Conservation (phyloP, 2,113 vertebrate genomes). For the Lanius collurio region DNA sequence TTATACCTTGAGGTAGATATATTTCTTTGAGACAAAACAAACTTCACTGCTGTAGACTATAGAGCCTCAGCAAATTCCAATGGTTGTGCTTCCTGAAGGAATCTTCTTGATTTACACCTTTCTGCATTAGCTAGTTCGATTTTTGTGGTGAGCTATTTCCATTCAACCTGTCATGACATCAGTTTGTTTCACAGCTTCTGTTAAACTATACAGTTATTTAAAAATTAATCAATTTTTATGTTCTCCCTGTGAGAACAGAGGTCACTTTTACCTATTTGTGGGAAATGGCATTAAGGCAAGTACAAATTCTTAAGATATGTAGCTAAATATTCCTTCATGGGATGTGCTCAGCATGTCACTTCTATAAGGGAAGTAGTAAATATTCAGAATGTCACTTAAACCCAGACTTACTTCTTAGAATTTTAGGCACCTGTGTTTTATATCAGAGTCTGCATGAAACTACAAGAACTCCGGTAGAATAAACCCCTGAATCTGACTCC, state of each 20-base stretch:
- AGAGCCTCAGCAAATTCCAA: neutral
- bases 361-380: neutral
- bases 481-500: neutral
- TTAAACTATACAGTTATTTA: neutral
- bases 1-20: neutral
- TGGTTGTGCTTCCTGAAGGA: neutral
- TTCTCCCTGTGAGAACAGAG: neutral
- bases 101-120: constrained; percentile 1
- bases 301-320: neutral
- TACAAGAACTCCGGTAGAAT: neutral
- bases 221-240: neutral
- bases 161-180: neutral
- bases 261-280: neutral
- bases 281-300: neutral
- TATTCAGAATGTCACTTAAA: neutral
- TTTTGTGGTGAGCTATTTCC: neutral
- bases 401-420: neutral
- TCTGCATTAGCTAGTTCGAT: neutral
- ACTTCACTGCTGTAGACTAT: neutral
- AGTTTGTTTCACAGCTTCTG: neutral
- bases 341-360: neutral
- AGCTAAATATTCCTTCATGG: neutral
- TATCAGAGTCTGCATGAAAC: neutral
- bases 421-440: neutral
- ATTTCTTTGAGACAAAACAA: neutral